Conservation (phyloP, 2,888 invertebrate species). For the Drosophila colorata region DNA sequence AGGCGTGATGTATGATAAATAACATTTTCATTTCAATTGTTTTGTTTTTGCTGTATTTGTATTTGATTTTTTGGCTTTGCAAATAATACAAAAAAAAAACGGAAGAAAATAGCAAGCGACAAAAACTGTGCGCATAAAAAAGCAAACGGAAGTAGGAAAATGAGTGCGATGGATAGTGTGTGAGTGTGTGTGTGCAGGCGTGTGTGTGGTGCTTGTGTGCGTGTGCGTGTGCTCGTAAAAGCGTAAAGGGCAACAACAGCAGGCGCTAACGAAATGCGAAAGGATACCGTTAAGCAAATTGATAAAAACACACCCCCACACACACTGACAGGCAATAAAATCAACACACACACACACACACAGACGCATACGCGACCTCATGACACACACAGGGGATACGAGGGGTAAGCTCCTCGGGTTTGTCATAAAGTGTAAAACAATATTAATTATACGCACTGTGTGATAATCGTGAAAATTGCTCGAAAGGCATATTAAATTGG, state of each 20-base stretch:
- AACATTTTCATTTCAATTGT: constrained; percentile 27
- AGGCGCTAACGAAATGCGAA: constrained; percentile 31
- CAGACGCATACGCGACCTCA: not conserved
- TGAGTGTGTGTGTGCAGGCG: constrained; percentile 17
- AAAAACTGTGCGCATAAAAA: constrained; percentile 31
- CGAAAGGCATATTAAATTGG: not conserved
- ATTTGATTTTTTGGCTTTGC: constrained; percentile 5
- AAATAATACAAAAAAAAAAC: constrained; percentile 11
- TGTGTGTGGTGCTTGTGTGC: constrained; percentile 18
- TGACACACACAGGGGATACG: not conserved
- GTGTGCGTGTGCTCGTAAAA: constrained; percentile 39
- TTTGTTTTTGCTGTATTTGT: constrained; percentile 13
- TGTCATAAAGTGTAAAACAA: constrained; percentile 50
- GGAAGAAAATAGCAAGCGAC: constrained; percentile 13
- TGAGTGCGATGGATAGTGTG: constrained; percentile 21
- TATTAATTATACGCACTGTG: constrained; percentile 70
- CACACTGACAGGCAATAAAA: constrained; percentile 4
- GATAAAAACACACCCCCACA: constrained; percentile 51
- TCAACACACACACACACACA: constrained; percentile 11
- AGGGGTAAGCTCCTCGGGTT: not conserved
- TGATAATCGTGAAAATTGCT: constrained; percentile 32
- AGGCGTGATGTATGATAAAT: constrained; percentile 66
- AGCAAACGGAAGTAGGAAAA: constrained; percentile 30
- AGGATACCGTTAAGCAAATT: constrained; percentile 54
- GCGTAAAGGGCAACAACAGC: constrained; percentile 27